Conservation (phyloP, 37 sponge, comb jelly and placozoan genomes). For the Aplysina aerophoba region DNA sequence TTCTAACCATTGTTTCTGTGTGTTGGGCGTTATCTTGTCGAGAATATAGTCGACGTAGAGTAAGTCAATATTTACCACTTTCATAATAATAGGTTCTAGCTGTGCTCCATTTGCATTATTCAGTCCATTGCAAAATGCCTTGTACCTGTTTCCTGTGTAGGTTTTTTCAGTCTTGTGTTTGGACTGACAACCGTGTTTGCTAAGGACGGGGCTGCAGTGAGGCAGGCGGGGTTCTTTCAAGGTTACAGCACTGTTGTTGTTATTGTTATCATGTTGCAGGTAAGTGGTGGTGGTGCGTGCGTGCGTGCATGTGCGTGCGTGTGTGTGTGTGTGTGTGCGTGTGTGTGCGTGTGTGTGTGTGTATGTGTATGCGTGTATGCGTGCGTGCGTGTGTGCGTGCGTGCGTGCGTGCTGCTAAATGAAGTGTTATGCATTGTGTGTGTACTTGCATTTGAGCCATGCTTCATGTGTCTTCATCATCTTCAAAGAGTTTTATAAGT, state of each 20-base stretch:
- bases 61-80: too few relatives aligned
- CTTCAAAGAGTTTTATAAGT: too few relatives aligned
- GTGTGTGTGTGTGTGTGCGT: neutral
- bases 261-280: constrained; percentile 76
- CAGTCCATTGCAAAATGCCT: neutral
- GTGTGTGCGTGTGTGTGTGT: constrained; percentile 4
- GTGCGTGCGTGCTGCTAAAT: neutral
- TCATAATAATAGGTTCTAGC: too few relatives aligned
- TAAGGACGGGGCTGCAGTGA: constrained; percentile 61
- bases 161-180: constrained; percentile 66
- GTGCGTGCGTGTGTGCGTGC: neutral
- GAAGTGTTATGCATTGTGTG: too few relatives aligned
- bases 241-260: constrained; percentile 70
- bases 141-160: neutral
- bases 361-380: neutral
- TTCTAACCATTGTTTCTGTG: too few relatives aligned
- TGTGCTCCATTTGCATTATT: too few relatives aligned
- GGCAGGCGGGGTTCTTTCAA: constrained; percentile 79
- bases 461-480: neutral
- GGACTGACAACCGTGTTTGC: constrained; percentile 63
- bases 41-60: too few relatives aligned
- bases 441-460: too few relatives aligned
- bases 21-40: too few relatives aligned
- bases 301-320: constrained; percentile 19
- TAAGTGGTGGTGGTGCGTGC: constrained; percentile 24